Percentiles rank a stretch among this genome's conserved stretches.
These are phyloP conservation scores for Caiman crocodilus DNA, from an alignment of 2,797 vertebrate species.

Conservation along the genomic window DNA sequence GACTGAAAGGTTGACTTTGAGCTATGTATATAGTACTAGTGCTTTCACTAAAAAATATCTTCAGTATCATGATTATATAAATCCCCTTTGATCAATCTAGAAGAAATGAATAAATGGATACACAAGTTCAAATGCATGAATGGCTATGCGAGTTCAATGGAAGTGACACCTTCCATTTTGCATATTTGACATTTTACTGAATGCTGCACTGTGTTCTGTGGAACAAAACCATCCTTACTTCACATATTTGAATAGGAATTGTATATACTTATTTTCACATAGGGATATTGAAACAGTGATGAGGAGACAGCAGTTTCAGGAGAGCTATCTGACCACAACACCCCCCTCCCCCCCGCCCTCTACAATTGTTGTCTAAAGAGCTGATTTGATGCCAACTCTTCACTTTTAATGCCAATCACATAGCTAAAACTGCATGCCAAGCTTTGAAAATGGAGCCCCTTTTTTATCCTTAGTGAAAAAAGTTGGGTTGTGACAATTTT, in stretches of 20 bases:
- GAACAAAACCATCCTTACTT: not conserved
- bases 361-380: not conserved
- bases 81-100: not conserved
- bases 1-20: not conserved
- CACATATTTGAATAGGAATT: not conserved
- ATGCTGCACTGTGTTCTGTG: not conserved
- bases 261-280: not conserved
- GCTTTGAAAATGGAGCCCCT: not conserved
- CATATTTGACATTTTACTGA: conserved; percentile 37
- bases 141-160: not conserved
- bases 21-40: not conserved
- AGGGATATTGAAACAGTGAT: not conserved
- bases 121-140: not conserved
- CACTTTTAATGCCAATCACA: no score
- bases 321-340: not conserved
- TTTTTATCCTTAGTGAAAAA: not conserved
- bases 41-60: not conserved
- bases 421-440: not conserved
- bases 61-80: not conserved
- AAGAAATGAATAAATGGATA: not conserved
- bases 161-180: conserved; percentile 19
- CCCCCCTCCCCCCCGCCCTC: no score
- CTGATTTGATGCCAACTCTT: not conserved
- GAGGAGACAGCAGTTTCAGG: not conserved
- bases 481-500: not conserved